Evolutionary conservation across 2,113 vertebrate species (phyloP), one percentile per base, ranked within the genome.

Genomic region (Phoxinus phoxinus): DNA sequence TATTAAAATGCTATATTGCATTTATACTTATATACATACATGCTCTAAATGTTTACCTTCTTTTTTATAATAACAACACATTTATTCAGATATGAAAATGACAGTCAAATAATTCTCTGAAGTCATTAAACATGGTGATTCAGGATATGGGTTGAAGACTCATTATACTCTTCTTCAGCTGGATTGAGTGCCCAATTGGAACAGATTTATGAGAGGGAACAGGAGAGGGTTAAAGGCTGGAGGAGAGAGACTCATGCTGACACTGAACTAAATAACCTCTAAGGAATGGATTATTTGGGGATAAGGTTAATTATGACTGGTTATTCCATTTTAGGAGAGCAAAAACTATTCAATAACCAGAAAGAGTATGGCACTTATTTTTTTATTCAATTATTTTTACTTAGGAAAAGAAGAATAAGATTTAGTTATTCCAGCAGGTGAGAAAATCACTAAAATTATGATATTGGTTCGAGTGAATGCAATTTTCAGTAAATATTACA

Each of bases 151-250:
- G 3, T 79, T 63, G 51, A 75, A 48, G 13, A 56, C n/a, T 44
- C 7, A 41, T 17, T 77, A 41, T 71, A 81, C 65, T 37, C 84
- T 82, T 46, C 81, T 21, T 73, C 30, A 85, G 48, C 21, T 61
- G 89, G 93, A 93, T 92, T 90, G 91, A 44, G 85, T 87, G 92
- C 91, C 93, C 91, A 94, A 95, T 93, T 95, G 94, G 93, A 95
- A 95, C 94, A 93, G 91, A 90, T 90, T 84, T 12, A 67, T 72
- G 37, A 87, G 84, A 88, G 67, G 88, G 89, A 85, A 81, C 37
- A 81, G 48, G 83, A 89, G 75, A 86, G 89, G 89, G 93, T 92
- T 92, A 92, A 79, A 83, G 84, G 88, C 85, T 89, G 86, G 74
- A 90, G 88, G 77, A 65, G 84, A 80, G 86, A 84, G 85, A 78